phyloP scores from a whole-genome alignment of 2,113 vertebrate genomes.

The Enhydra lutris region DNA sequence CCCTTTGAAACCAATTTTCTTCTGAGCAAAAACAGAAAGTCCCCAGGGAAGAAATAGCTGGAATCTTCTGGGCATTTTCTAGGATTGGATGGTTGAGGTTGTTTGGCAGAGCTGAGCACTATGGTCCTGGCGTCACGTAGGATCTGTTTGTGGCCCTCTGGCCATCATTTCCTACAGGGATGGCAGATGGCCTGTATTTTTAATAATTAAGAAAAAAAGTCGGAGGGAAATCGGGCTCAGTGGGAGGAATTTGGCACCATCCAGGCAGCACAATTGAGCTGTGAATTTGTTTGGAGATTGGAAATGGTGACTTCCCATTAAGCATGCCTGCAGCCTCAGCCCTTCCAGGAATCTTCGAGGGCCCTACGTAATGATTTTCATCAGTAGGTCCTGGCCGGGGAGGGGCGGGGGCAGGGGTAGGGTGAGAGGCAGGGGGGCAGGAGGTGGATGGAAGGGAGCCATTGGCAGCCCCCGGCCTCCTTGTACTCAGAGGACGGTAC shows the following conservation, averaged over 20 bases:
- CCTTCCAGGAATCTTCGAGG: neutral
- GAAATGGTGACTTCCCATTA: slow-evolving; percentile 1
- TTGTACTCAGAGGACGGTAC: neutral
- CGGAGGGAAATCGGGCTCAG: slow-evolving; percentile 56
- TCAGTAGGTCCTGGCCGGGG: neutral
- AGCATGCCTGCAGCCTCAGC: neutral
- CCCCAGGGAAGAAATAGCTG: slow-evolving; percentile 4
- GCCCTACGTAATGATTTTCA: neutral
- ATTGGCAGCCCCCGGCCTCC: neutral
- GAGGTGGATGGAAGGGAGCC: neutral
- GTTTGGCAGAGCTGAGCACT: neutral
- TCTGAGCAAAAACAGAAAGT: slow-evolving; percentile 14
- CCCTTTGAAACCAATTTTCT: slow-evolving; percentile 44
- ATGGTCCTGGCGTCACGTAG: neutral
- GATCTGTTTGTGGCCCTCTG: slow-evolving; percentile 35
- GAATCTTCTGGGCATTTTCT: neutral
- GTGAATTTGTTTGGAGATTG: slow-evolving; percentile 54
- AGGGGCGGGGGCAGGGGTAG: too few species aligned
- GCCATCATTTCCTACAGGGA: slow-evolving; percentile 22
- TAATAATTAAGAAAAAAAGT: slow-evolving; percentile 69
- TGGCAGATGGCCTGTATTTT: slow-evolving; percentile 72
- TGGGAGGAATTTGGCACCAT: slow-evolving; percentile 60
- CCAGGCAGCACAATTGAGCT: slow-evolving; percentile 53
- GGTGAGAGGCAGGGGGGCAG: too few species aligned
- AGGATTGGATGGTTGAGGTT: neutral